phyloP scores from a whole-genome alignment of 2,797 vertebrate genomes.

The Lerista edwardsae region DNA sequence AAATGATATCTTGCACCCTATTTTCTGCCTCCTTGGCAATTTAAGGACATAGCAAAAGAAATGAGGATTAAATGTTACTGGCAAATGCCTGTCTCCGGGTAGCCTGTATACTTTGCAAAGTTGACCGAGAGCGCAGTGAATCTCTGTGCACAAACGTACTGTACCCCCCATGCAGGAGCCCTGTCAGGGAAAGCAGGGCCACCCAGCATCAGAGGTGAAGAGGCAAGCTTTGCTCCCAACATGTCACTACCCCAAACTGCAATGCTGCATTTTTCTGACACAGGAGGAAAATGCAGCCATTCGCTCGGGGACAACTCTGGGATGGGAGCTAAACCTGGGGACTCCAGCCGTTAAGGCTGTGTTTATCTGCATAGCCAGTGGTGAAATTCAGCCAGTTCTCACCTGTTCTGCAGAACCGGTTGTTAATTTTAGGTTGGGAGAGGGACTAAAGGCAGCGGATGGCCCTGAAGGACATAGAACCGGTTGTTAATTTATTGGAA shows the following conservation, averaged over 20 bases:
- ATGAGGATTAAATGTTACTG: neutral
- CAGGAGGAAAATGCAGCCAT: neutral
- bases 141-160: neutral
- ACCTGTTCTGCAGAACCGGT: too few relatives aligned
- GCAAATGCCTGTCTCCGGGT: neutral
- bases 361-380: too few relatives aligned
- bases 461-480: too few relatives aligned
- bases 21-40: slow-evolving; percentile 26
- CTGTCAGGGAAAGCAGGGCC: neutral
- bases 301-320: neutral
- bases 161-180: too few relatives aligned
- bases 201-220: neutral
- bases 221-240: neutral
- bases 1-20: neutral
- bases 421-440: too few relatives aligned
- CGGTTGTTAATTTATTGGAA: too few relatives aligned
- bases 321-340: neutral
- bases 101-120: neutral
- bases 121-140: neutral
- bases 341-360: neutral
- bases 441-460: too few relatives aligned
- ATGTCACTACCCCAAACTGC: neutral
- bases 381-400: too few relatives aligned
- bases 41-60: slow-evolving; percentile 1
- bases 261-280: neutral